Percentiles rank a stretch among this genome's conserved stretches.
phyloP scores from a whole-genome alignment of 2,113 vertebrate species.

The Notothenia rossii region DNA sequence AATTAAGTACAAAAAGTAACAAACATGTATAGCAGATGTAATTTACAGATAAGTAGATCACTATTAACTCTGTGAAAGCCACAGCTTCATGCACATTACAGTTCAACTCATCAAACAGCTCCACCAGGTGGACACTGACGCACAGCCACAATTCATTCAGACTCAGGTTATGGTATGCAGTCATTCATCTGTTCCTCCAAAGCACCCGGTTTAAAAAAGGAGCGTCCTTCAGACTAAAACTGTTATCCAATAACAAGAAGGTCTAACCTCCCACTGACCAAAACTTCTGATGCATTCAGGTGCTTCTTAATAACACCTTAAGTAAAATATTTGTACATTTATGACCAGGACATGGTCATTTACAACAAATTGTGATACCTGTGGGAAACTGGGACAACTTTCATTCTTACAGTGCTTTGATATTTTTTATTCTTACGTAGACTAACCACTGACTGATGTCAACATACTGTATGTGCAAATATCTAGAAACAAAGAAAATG shows the following conservation, averaged over 20 bases:
- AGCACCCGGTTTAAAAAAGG: not conserved
- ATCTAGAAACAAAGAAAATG: not conserved
- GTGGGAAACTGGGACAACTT: not conserved
- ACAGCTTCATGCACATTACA: not conserved
- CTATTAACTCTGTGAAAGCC: not conserved
- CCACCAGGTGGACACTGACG: conserved; percentile 23
- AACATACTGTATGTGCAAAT: not conserved
- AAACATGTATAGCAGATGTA: not conserved
- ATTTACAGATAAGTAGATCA: not conserved
- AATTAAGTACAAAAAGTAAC: not conserved
- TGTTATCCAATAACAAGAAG: not conserved
- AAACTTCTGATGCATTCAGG: not conserved
- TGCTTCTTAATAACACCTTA: not conserved
- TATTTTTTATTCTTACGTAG: not conserved
- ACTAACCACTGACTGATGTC: not conserved
- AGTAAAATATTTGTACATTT: not conserved
- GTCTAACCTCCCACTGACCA: not conserved
- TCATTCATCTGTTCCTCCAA: not conserved
- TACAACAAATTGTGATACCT: not conserved
- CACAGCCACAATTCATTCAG: not conserved
- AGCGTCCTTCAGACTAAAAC: not conserved
- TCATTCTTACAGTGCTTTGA: no score
- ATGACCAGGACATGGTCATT: not conserved
- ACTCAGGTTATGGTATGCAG: not conserved
- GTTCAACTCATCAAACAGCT: conserved; percentile 20